These are phyloP conservation scores for Drosophila dunni DNA, from an alignment of 1,140 invertebrate species.

Conservation along the genomic window DNA sequence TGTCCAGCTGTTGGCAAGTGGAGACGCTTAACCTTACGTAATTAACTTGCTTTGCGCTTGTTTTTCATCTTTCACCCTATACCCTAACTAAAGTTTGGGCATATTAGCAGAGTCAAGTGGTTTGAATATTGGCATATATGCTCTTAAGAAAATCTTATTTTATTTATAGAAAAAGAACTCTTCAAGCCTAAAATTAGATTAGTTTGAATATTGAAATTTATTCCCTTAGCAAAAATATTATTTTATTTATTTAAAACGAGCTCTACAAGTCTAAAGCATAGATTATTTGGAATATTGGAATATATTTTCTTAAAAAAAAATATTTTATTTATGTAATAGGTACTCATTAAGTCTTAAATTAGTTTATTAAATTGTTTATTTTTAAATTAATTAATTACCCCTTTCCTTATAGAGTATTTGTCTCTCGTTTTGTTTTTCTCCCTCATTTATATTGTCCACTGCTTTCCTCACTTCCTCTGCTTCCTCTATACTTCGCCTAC, in stretches of 20 bases:
- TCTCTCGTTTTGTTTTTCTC: neutral
- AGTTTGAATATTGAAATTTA: neutral
- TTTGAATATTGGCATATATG: neutral
- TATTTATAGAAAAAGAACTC: too few relatives aligned
- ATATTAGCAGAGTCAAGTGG: neutral
- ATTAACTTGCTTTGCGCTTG: constrained; percentile 64
- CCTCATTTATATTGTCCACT: neutral
- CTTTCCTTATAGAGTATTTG: neutral
- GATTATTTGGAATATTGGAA: neutral
- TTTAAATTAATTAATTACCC: neutral
- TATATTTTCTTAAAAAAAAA: neutral
- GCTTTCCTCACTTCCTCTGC: neutral
- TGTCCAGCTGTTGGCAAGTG: constrained; percentile 15
- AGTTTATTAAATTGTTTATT: too few relatives aligned
- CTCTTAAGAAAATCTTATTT: too few relatives aligned
- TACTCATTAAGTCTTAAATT: too few relatives aligned
- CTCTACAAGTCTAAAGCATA: too few relatives aligned
- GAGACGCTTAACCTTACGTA: constrained; percentile 65
- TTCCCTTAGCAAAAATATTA: too few relatives aligned
- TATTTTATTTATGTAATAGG: too few relatives aligned
- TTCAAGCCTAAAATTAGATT: too few relatives aligned
- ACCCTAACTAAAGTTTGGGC: neutral
- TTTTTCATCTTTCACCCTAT: constrained; percentile 10
- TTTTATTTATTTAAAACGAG: too few relatives aligned
- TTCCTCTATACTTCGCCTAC: neutral